Percentiles rank a stretch among this genome's conserved stretches.
Conservation (phyloP, 2,888 invertebrate species). For the Cheilosia vernalis region DNA sequence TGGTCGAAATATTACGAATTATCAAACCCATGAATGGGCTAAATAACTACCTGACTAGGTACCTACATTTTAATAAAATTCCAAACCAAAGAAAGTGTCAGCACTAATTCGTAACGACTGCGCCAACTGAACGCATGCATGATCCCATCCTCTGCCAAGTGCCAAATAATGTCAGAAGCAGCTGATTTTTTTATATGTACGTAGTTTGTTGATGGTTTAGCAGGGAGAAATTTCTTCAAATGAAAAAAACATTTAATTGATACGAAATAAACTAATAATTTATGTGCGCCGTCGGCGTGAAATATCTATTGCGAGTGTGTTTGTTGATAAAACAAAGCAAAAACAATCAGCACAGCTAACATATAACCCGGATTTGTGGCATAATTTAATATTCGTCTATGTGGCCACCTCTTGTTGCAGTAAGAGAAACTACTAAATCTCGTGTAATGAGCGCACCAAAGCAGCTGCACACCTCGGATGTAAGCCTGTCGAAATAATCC, state of each 20-base stretch:
- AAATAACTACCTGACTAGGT: no score
- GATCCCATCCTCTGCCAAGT: background rate
- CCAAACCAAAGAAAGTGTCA: background rate
- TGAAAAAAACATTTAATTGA: slow-evolving; percentile 7
- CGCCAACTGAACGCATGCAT: slow-evolving; percentile 18
- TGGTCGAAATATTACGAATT: no score
- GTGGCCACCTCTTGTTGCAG: slow-evolving; percentile 49
- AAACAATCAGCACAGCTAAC: background rate
- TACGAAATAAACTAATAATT: slow-evolving; percentile 13
- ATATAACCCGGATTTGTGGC: slow-evolving; percentile 3
- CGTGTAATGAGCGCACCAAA: slow-evolving; percentile 35
- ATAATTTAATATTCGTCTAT: slow-evolving; percentile 30
- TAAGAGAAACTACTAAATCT: slow-evolving; percentile 30
- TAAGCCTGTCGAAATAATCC: slow-evolving; percentile 6
- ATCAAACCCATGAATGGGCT: no score
- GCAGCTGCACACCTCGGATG: slow-evolving; percentile 14
- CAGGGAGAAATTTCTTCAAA: slow-evolving; percentile 2
- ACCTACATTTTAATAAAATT: no score
- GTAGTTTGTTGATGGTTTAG: slow-evolving; percentile 56
- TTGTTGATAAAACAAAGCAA: slow-evolving; percentile 22
- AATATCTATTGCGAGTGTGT: slow-evolving; percentile 5
- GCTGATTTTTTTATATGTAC: slow-evolving; percentile 54
- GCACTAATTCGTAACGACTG: background rate
- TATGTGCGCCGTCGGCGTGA: slow-evolving; percentile 1
- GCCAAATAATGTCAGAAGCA: slow-evolving; percentile 46